A percentile compares a stretch with the other conserved stretches of the same genome.
These are phyloP conservation scores for Syngnathus acus DNA, from an alignment of 2,797 vertebrate species.

Conservation along the genomic window DNA sequence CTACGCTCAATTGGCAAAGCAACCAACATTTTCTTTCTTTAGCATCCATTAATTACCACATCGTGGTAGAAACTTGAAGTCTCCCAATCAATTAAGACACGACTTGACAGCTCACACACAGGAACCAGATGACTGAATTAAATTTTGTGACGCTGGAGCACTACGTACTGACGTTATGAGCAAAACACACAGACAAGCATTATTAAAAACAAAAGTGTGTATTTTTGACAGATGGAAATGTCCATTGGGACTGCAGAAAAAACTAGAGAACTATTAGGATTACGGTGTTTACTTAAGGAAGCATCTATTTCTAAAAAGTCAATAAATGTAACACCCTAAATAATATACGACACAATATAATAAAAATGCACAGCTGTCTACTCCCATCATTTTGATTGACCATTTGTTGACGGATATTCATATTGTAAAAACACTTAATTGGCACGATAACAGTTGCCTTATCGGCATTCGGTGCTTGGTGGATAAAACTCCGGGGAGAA, in stretches of 20 bases:
- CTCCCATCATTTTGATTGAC: too few species aligned
- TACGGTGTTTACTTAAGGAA: too few species aligned
- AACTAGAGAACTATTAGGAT: too few species aligned
- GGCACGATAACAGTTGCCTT: neutral
- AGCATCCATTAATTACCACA: too few species aligned
- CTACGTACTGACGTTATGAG: constrained; percentile 16
- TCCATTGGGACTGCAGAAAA: constrained; percentile 24
- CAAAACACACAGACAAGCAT: neutral
- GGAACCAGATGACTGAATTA: constrained; percentile 24
- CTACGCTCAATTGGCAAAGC: neutral
- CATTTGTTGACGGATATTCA: neutral
- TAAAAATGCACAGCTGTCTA: too few species aligned
- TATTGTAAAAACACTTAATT: neutral
- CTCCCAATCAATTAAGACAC: constrained; percentile 47
- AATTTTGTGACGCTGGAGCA: constrained; percentile 13
- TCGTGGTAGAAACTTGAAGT: constrained; percentile 12
- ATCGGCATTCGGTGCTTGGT: constrained; percentile 17
- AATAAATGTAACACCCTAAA: too few species aligned
- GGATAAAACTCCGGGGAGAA: constrained; percentile 27
- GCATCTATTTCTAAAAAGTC: neutral
- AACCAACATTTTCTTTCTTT: too few species aligned
- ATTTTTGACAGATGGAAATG: neutral
- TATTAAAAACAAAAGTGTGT: neutral
- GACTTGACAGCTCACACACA: constrained; percentile 37
- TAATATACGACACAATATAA: too few species aligned